Evolutionary conservation across 1,140 invertebrate species (phyloP).

Genomic region (Brachionus sp.): DNA sequence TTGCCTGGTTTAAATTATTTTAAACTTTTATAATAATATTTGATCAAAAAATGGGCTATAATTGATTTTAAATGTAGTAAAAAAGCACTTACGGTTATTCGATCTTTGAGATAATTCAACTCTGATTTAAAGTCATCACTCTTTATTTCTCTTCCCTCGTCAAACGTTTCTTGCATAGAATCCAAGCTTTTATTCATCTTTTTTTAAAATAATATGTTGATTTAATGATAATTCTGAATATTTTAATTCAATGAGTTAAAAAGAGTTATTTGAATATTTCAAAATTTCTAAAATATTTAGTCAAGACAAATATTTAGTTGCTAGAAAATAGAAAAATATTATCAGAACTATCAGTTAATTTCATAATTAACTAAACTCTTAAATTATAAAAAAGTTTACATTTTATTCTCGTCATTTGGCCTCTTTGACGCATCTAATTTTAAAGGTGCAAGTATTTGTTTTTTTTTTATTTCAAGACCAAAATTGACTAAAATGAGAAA

Average conservation of each 20-base stretch:
- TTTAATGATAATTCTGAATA: constrained; percentile 15
- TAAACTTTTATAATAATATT: too few relatives aligned
- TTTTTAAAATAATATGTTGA: neutral
- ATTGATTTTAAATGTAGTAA: neutral
- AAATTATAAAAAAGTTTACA: neutral
- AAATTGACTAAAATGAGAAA: too few relatives aligned
- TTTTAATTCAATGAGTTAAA: neutral
- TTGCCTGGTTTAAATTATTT: too few relatives aligned
- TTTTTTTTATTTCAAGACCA: too few relatives aligned
- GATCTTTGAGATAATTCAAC: neutral
- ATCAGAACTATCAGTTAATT: neutral
- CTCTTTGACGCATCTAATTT: neutral
- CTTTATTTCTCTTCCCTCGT: neutral
- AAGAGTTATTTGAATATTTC: neutral
- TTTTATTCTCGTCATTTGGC: neutral
- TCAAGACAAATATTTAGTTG: neutral
- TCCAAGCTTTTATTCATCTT: neutral
- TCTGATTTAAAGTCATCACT: constrained; percentile 15
- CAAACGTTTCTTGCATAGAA: neutral
- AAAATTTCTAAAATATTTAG: neutral
- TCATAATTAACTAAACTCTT: neutral
- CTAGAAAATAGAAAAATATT: neutral
- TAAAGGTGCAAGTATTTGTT: too few relatives aligned
- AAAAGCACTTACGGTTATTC: neutral
- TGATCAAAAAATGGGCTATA: neutral